Conservation (phyloP, 2,888 invertebrate genomes). For the Tenthredo amoena region DNA sequence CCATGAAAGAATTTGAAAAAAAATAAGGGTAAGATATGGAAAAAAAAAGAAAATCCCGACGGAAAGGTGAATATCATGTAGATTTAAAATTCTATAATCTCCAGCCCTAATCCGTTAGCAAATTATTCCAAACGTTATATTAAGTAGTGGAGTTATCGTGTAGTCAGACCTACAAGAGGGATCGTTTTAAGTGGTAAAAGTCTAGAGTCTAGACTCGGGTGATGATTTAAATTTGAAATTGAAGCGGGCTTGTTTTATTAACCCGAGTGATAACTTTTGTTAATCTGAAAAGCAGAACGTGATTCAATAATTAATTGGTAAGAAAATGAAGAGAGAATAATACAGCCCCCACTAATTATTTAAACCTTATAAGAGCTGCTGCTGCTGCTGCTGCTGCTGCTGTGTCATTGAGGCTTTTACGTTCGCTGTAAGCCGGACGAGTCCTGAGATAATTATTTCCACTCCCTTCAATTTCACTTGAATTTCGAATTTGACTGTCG, state of each 20-base stretch:
- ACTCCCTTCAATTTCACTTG: background rate
- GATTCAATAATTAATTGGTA: slow-evolving; percentile 17
- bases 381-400: background rate
- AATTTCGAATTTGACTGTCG: background rate
- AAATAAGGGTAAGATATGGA: background rate
- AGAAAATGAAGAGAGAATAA: background rate
- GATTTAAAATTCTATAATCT: background rate
- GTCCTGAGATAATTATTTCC: background rate
- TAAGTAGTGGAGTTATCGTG: background rate
- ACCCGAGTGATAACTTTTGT: background rate
- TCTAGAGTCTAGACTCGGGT: background rate
- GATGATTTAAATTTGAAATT: background rate
- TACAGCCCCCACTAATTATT: background rate
- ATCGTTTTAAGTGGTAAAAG: background rate
- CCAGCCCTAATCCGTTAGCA: background rate
- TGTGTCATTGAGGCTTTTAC: background rate
- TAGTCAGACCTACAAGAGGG: background rate
- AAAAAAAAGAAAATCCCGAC: too few relatives aligned
- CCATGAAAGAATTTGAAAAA: background rate
- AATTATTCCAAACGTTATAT: background rate
- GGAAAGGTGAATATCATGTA: background rate
- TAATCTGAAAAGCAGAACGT: background rate
- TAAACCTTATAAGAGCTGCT: background rate
- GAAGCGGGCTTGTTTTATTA: background rate
- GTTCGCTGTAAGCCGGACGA: background rate